Evolutionary conservation across 2,888 invertebrate species (phyloP).

Genomic region (Drosophila nigricruria): DNA sequence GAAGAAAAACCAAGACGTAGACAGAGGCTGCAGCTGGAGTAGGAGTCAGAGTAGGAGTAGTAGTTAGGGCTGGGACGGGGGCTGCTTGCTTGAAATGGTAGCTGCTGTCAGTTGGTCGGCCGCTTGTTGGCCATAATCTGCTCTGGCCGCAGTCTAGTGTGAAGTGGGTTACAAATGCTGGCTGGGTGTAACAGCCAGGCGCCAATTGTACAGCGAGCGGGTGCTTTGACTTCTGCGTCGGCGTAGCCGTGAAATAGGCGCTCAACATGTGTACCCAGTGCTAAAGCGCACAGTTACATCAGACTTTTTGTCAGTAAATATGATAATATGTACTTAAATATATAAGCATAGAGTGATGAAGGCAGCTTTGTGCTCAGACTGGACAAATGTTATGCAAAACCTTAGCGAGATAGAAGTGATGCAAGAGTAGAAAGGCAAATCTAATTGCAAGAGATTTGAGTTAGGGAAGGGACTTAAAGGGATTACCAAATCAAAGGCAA

Average conservation of each 20-base stretch:
- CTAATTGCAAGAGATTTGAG: background rate
- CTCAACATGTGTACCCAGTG: constrained; percentile 22
- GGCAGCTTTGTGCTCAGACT: background rate
- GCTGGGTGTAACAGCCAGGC: constrained; percentile 21
- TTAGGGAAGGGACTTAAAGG: background rate
- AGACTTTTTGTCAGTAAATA: constrained; percentile 24
- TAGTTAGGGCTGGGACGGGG: background rate
- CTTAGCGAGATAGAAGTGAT: constrained; percentile 5
- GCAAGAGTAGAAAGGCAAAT: constrained; percentile 19
- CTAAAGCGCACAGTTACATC: constrained; percentile 31
- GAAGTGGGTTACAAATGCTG: constrained; percentile 64
- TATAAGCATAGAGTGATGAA: constrained; percentile 1
- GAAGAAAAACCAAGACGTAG: constrained; percentile 36
- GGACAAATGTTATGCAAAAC: constrained; percentile 16
- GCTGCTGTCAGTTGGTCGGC: constrained; percentile 57
- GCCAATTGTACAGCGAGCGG: constrained; percentile 17
- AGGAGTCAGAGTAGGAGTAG: constrained; percentile 18
- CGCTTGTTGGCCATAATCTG: constrained; percentile 61
- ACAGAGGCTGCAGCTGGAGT: constrained; percentile 36
- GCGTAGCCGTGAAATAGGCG: constrained; percentile 36
- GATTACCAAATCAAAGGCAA: background rate
- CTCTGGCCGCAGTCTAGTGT: constrained; percentile 67
- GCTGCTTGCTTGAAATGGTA: constrained; percentile 11
- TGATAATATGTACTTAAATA: constrained; percentile 34
- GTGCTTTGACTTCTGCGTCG: constrained; percentile 54